Percentiles rank a stretch among this genome's conserved stretches.
Conservation (phyloP, 2,113 vertebrate species). For the Pygoscelis antarcticus region DNA sequence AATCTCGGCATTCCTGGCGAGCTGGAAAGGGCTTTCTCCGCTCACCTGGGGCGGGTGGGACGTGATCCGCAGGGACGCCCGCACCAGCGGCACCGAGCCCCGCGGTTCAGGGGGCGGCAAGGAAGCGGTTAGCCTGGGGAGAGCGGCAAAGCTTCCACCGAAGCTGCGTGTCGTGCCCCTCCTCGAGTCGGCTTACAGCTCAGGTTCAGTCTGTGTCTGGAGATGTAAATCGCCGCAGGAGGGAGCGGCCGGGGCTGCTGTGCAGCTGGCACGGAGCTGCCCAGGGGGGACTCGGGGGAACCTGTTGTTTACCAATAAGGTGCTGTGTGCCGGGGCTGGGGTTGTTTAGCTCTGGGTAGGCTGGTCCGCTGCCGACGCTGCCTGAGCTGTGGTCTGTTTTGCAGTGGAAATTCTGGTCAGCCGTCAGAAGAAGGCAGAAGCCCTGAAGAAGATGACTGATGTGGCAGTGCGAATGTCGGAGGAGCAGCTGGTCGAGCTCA, state of each 20-base stretch:
- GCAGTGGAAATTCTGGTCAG: constrained; percentile 86
- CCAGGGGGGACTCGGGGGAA: not conserved
- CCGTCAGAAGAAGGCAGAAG: constrained; percentile 89
- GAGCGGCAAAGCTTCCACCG: fast-evolving
- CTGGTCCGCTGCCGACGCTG: not conserved
- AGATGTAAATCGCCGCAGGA: fast-evolving
- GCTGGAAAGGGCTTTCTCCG: not conserved
- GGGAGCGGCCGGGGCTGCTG: not conserved
- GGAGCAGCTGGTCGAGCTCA: constrained; percentile 89
- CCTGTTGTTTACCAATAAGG: not conserved
- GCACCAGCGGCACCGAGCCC: not conserved
- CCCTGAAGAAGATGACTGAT: constrained; percentile 87
- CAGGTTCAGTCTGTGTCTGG: not conserved
- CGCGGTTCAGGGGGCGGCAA: fast-evolving
- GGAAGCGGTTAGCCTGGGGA: not conserved
- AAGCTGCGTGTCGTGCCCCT: not conserved
- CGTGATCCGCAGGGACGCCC: fast-evolving
- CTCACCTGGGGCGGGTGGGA: not conserved
- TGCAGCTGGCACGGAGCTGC: not conserved
- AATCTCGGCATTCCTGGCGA: fast-evolving
- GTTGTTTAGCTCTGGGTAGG: not conserved
- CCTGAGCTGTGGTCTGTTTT: not conserved
- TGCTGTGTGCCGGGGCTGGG: not conserved
- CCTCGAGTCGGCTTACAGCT: not conserved
- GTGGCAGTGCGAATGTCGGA: constrained; percentile 90